A percentile compares a stretch with the other conserved stretches of the same genome.
Evolutionary conservation across 2,888 invertebrate genomes (phyloP).

Genomic region (Macrosoma leucophasiata): DNA sequence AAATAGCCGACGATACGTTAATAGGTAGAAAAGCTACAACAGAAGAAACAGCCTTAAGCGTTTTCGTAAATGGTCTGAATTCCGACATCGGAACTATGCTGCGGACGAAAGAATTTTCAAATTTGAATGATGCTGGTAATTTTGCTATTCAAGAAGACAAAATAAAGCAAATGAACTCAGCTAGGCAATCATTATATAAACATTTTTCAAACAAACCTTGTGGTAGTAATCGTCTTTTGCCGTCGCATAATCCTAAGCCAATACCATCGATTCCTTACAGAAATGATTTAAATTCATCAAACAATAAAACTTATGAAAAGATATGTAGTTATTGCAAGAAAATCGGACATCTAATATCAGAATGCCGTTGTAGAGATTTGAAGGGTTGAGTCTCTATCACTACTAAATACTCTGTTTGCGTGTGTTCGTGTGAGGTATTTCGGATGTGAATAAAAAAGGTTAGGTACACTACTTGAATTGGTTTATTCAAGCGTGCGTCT

Average conservation of each 20-base stretch:
- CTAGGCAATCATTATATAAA: constrained; percentile 9
- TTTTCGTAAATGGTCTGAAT: constrained; percentile 28
- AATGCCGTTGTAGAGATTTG: too few species aligned
- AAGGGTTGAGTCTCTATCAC: too few species aligned
- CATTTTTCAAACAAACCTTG: too few species aligned
- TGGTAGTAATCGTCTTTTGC: too few species aligned
- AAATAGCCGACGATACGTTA: constrained; percentile 21
- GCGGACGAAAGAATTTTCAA: constrained; percentile 20
- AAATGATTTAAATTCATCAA: background rate
- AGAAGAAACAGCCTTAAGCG: constrained; percentile 28
- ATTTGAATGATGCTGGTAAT: constrained; percentile 11
- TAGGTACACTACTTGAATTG: too few species aligned
- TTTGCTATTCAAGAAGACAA: constrained; percentile 18
- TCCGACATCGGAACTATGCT: constrained; percentile 28
- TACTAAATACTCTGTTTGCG: too few species aligned
- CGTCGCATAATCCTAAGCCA: too few species aligned
- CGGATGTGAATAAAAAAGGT: too few species aligned
- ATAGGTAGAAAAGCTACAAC: constrained; percentile 16
- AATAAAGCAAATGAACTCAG: constrained; percentile 11
- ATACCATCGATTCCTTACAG: background rate
- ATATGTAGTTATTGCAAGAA: constrained; percentile 12
- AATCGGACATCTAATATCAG: constrained; percentile 9
- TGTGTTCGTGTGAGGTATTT: too few species aligned
- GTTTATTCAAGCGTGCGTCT: too few species aligned
- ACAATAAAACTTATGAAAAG: constrained; percentile 1